Evolutionary conservation across 2,888 invertebrate species (phyloP).

Genomic region (Sericinus montela): DNA sequence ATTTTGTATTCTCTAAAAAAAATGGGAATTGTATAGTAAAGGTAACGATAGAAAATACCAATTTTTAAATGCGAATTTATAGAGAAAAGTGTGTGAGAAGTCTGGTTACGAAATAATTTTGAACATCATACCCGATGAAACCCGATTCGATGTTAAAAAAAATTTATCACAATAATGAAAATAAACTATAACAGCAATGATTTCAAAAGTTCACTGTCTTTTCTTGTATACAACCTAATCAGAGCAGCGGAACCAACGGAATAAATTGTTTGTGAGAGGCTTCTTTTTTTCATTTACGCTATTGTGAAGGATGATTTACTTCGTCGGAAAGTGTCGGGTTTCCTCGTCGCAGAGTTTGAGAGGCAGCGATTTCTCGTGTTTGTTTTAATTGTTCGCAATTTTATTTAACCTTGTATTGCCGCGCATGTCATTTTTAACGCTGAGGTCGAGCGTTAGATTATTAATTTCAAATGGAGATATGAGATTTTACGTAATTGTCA

Average conservation of each 20-base stretch:
- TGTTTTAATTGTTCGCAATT: conserved; percentile 15
- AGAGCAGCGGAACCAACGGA: conserved; percentile 10
- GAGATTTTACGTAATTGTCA: not conserved
- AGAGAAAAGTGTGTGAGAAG: too few species aligned
- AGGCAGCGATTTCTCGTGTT: not conserved
- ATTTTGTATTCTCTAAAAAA: too few species aligned
- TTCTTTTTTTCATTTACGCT: conserved; percentile 24
- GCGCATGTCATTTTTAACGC: not conserved
- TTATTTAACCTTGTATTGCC: conserved; percentile 7
- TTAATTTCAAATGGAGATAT: not conserved
- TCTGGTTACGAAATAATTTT: too few species aligned
- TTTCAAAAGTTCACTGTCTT: conserved; percentile 1
- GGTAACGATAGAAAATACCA: too few species aligned
- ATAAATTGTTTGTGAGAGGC: conserved; percentile 22
- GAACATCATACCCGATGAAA: too few species aligned
- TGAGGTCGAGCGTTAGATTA: not conserved
- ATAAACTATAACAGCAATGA: too few species aligned
- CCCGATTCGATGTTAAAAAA: too few species aligned
- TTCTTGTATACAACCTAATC: conserved; percentile 2
- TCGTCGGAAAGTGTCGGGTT: conserved; percentile 14
- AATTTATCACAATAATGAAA: too few species aligned
- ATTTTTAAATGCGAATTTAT: too few species aligned
- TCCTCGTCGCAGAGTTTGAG: conserved; percentile 11
- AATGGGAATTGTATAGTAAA: too few species aligned
- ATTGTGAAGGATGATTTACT: conserved; percentile 24